Percentiles rank a stretch among this genome's conserved stretches.
These are phyloP conservation scores for Lepus townsendii DNA, from an alignment of 2,797 vertebrate genomes.

Conservation along the genomic window DNA sequence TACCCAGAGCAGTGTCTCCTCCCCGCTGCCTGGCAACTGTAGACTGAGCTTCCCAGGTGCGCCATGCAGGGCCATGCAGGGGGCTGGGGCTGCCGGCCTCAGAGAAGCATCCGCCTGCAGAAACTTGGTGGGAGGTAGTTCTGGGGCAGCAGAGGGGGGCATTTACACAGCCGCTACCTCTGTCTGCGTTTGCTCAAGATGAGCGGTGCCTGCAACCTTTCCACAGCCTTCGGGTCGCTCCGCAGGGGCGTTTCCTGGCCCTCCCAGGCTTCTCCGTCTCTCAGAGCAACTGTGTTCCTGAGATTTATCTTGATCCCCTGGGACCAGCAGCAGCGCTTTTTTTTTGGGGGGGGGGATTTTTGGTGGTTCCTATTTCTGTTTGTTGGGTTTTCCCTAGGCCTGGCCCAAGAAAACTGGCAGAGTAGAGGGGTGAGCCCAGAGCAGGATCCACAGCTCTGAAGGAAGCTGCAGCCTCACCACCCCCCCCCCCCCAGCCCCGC, in stretches of 20 bases:
- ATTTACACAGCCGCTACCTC: conserved; percentile 9
- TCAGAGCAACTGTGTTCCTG: conserved; percentile 17
- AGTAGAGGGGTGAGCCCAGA: conserved; percentile 56
- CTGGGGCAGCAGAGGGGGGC: conserved; percentile 49
- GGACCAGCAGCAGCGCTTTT: conserved; percentile 24
- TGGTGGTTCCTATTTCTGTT: conserved; percentile 71
- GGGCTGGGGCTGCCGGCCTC: neutral
- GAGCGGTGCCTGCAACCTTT: neutral
- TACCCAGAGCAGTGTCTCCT: neutral
- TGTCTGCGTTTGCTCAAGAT: conserved; percentile 60
- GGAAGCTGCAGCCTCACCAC: conserved; percentile 66
- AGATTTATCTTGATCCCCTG: conserved; percentile 29
- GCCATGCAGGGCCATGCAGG: neutral
- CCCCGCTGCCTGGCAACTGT: neutral
- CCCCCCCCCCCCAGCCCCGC: conserved; percentile 49
- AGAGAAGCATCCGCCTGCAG: conserved; percentile 11
- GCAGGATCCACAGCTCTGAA: conserved; percentile 49
- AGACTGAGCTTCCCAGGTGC: conserved; percentile 16
- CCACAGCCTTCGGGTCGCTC: conserved; percentile 24
- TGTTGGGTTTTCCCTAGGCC: conserved; percentile 75
- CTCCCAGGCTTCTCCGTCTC: neutral
- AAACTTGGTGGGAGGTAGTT: conserved; percentile 18
- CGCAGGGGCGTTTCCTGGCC: neutral
- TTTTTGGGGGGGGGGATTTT: conserved; percentile 28
- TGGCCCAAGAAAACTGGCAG: conserved; percentile 16